Conservation (phyloP, 2,113 vertebrate species). For the Bothrops jararaca region DNA sequence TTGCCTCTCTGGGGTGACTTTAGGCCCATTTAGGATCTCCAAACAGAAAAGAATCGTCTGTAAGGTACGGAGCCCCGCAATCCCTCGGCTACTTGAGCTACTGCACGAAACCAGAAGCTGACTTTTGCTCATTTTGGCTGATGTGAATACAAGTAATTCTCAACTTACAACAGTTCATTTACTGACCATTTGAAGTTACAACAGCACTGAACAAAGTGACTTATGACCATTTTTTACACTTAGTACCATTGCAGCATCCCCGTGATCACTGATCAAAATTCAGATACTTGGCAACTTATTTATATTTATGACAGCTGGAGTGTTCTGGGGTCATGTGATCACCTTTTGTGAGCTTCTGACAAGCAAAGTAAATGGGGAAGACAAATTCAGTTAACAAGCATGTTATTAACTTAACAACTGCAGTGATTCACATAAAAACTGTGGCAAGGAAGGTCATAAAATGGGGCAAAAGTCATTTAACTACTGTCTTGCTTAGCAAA, state of each 20-base stretch:
- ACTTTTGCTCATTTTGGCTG: neutral
- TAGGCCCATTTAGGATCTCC: too few species aligned
- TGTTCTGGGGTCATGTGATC: neutral
- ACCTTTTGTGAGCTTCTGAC: neutral
- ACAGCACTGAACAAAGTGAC: neutral
- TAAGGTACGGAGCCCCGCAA: too few species aligned
- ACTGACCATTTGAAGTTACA: neutral
- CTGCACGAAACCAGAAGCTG: too few species aligned
- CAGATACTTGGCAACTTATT: neutral
- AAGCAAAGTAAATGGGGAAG: too few species aligned
- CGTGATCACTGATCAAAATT: neutral
- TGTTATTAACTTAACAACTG: too few species aligned
- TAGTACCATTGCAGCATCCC: too few species aligned
- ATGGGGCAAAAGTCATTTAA: neutral
- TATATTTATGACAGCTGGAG: neutral
- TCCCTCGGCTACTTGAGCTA: too few species aligned
- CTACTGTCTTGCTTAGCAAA: neutral
- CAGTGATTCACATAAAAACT: too few species aligned
- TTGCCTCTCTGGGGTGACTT: too few species aligned
- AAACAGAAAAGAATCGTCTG: too few species aligned
- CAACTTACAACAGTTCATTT: neutral
- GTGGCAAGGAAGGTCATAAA: neutral
- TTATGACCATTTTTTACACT: neutral
- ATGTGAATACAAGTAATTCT: neutral
- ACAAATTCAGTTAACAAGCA: too few species aligned